These are phyloP conservation scores for Fringilla coelebs DNA, from an alignment of 2,797 vertebrate species.

Conservation along the genomic window DNA sequence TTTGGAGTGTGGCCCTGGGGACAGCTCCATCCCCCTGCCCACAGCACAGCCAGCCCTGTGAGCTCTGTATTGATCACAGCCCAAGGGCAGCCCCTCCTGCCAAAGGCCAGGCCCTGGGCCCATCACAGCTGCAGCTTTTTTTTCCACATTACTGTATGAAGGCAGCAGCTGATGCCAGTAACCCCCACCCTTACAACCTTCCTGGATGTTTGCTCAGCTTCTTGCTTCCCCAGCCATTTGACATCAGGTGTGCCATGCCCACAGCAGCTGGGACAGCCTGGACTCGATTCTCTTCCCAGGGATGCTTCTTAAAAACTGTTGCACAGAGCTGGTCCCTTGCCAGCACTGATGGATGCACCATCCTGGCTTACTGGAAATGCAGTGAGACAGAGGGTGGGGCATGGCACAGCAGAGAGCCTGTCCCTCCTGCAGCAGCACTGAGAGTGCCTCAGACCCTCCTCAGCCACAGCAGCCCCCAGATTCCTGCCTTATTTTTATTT, in stretches of 20 bases:
- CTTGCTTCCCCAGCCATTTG: background rate
- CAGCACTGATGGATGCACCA: background rate
- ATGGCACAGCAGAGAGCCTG: background rate
- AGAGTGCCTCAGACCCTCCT: background rate
- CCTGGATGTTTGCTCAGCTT: background rate
- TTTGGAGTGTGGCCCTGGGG: fast-evolving
- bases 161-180: background rate
- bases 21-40: fast-evolving
- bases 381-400: background rate
- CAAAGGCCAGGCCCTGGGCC: background rate
- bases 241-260: background rate
- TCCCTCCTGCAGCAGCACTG: background rate
- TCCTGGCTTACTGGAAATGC: background rate
- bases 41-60: background rate
- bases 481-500: background rate
- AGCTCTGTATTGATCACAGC: fast-evolving
- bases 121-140: background rate
- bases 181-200: background rate
- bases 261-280: background rate
- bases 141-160: background rate
- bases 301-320: background rate
- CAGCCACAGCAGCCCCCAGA: background rate
- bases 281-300: background rate
- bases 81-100: background rate
- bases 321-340: background rate